These are phyloP conservation scores for Hylaeus volcanicus DNA, from an alignment of 1,140 invertebrate genomes.

Conservation along the genomic window DNA sequence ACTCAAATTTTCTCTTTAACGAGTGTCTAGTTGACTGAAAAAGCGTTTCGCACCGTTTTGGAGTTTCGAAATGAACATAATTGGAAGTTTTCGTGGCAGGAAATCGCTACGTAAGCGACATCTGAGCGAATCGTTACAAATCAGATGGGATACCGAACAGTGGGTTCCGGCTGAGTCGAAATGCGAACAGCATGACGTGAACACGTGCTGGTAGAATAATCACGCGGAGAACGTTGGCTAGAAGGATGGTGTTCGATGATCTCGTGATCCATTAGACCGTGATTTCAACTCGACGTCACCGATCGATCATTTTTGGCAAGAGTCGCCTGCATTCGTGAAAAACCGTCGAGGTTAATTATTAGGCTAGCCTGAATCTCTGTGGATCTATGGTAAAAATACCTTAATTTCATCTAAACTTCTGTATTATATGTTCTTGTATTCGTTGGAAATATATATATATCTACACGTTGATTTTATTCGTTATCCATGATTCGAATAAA, in stretches of 20 bases:
- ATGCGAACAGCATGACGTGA: not conserved
- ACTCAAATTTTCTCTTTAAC: no score
- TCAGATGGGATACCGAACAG: rapidly evolving
- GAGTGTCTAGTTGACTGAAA: no score
- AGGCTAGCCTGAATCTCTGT: not conserved
- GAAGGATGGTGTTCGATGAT: not conserved
- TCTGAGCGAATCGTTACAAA: no score
- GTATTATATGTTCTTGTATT: no score
- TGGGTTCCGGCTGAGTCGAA: not conserved
- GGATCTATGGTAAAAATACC: not conserved
- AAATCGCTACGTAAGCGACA: not conserved
- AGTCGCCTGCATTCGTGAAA: no score
- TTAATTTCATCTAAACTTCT: no score
- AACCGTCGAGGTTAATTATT: not conserved
- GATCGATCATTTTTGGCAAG: not conserved
- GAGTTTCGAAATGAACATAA: not conserved
- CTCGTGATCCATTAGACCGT: not conserved
- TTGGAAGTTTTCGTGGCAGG: not conserved
- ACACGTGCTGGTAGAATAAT: not conserved
- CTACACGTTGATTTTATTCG: no score
- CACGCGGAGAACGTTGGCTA: not conserved
- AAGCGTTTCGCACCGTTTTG: no score
- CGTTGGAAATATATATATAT: no score
- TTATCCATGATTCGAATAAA: no score
- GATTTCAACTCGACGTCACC: not conserved